Evolutionary conservation across 2,113 vertebrate genomes (phyloP).

Genomic region (Colaptes auratus): DNA sequence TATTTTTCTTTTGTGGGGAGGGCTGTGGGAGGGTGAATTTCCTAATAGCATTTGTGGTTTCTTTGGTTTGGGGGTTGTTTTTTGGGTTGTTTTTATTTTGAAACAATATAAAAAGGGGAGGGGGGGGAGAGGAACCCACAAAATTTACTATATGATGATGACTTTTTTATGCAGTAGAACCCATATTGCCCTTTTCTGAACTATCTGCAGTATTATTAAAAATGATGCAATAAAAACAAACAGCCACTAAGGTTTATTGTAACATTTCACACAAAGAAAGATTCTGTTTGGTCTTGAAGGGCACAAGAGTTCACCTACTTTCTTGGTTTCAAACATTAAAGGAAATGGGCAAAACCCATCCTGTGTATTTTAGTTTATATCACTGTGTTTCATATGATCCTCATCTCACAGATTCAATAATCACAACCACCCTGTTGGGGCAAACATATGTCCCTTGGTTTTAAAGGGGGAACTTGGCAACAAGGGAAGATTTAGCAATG

Average conservation of each 20-base stretch:
- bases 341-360: slow-evolving; percentile 44
- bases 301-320: slow-evolving; percentile 78
- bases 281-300: slow-evolving; percentile 81
- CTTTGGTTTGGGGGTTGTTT: neutral
- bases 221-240: slow-evolving; percentile 58
- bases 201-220: slow-evolving; percentile 85
- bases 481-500: neutral
- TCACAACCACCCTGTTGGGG: neutral
- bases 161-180: slow-evolving; percentile 86
- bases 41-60: slow-evolving; percentile 69
- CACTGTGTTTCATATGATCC: accelerated
- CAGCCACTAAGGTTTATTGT: slow-evolving; percentile 68
- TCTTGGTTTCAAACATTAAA: slow-evolving; percentile 93
- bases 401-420: neutral
- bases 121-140: neutral
- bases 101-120: slow-evolving; percentile 49
- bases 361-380: slow-evolving; percentile 25
- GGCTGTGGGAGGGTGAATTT: slow-evolving; percentile 61
- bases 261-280: slow-evolving; percentile 78
- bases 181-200: slow-evolving; percentile 79
- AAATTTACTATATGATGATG: slow-evolving; percentile 46
- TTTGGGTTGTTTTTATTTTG: neutral
- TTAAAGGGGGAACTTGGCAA: neutral
- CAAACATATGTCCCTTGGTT: neutral
- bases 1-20: slow-evolving; percentile 54